Evolutionary conservation across 2,888 invertebrate species (phyloP), one percentile per base, ranked within the genome.

Genomic region (Macrophya alboannulata): DNA sequence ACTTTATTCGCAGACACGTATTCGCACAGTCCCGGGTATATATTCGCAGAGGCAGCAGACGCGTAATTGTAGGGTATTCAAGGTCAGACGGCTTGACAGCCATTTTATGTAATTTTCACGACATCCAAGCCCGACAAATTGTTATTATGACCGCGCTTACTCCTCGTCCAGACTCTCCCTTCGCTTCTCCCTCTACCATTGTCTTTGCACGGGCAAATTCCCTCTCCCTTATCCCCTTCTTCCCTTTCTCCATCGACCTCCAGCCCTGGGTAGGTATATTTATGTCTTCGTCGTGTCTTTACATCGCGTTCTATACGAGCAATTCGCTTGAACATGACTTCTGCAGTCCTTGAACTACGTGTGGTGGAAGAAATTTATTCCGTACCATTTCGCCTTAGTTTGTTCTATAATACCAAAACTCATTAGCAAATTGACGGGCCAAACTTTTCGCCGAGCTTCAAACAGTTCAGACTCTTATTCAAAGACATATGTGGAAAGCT

Each of bases 81-180:
- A 91, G 91, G 91, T 86, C 90, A 88, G 86, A 88, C 88, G 86
- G 87, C 89, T 87, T 86, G 87, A 87, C 89, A 87, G 90, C 88
- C 90, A 90, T 90, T 90, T 90, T 88, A 88, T 88, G 87, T 88
- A 88, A 91, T 90, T 91, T 90, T 90, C 89, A 83, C 87, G 86
- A 87, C 87, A 87, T 79, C 86, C 86, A 51, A 45, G 86, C 87
- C 86, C 85, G 88, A 88, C 89, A 86, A 90, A 89, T 89, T 87
- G 85, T 88, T 88, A 86, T 89, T 87, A 84, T 77, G 45, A 81
- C 81, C 81, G 59, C 83, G 68, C 68, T 65, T 48, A 31, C 83
- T 68, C 48, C 31, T 12, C 68, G 40, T 31, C 68, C 48, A 48
- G 68, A 81, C 81, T 40, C 40, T 62, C 59, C 81, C 81, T 43